phyloP scores from a whole-genome alignment of 1,140 invertebrate genomes.

The Dendroctonus valens region DNA sequence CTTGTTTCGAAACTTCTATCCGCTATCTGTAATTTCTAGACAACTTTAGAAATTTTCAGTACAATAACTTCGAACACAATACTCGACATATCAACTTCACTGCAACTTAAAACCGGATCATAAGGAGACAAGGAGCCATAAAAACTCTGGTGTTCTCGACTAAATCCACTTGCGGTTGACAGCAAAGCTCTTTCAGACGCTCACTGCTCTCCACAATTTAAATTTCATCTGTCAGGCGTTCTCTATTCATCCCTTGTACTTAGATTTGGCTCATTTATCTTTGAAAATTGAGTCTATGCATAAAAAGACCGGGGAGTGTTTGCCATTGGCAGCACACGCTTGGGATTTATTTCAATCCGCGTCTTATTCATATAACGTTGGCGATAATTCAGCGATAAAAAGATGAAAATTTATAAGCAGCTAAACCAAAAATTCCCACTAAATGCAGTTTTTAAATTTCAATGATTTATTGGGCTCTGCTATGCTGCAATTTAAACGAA shows the following conservation, averaged over 20 bases:
- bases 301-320: constrained; percentile 5
- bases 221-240: constrained; percentile 27
- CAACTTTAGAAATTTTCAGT: too few relatives aligned
- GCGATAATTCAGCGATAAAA: too few relatives aligned
- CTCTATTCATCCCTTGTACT: constrained; percentile 29
- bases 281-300: constrained; percentile 24
- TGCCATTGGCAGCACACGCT: background rate
- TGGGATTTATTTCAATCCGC: too few relatives aligned
- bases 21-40: too few relatives aligned
- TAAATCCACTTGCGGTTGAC: constrained; percentile 31
- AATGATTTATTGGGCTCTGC: too few relatives aligned
- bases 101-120: constrained; percentile 18
- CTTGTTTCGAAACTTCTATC: too few relatives aligned
- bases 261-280: constrained; percentile 32
- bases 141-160: constrained; percentile 18
- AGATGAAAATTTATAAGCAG: too few relatives aligned
- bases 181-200: constrained; percentile 22
- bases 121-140: constrained; percentile 22
- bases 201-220: constrained; percentile 23
- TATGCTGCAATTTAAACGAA: too few relatives aligned
- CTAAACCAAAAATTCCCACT: too few relatives aligned
- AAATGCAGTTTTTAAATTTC: too few relatives aligned
- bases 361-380: too few relatives aligned
- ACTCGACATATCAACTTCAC: constrained; percentile 10
- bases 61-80: background rate